Evolutionary conservation across 1,140 invertebrate genomes (phyloP), one percentile per base, ranked within the genome.

Genomic region (Drosophila kanapiae): DNA sequence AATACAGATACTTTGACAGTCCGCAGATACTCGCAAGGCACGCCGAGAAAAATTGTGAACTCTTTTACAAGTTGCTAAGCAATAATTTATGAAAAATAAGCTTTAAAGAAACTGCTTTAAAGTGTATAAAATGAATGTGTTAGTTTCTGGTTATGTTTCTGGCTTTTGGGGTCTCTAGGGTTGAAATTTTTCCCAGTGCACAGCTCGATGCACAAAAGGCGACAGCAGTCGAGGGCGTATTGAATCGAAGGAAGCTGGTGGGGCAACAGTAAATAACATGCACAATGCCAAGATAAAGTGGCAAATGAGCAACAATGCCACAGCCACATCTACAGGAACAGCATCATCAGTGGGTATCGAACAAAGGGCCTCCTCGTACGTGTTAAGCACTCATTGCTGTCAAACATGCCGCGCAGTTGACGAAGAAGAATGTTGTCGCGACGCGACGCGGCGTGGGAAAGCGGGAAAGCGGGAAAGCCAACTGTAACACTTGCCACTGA

Each of bases 241-340:
- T 80, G 63, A 58, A 82, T 47, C 38, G 16, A 54, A 53, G 56
- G 72, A 84, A 75, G 56, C 54, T 48, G 10, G 74, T 45, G 60
- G 61, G 57, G 64, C 83, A 75, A 69, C 83, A 82, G 79, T 58
- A 88, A 87, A 87, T 87, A 87, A 87, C 84, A 80, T 88, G 84
- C 84, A 88, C 84, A 87, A 87, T 87, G 84, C 48, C 84, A 88
- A 90, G 84, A 87, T 87, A 87, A 87, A 87, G 80, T 83, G 84
- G 65, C 84, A 88, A 78, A 83, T 88, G 84, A 87, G 76, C 80
- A 88, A 71, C 74, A 72, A 38, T 33, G 61, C 14, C 71, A 64
- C 82, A 71, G 23, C 47, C 16, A 63, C 70, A 37, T 31, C 58
- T 48, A 6, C 61, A 67, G 49, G 47, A 56, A 69, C 53, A 71